Evolutionary conservation across 2,888 invertebrate species (phyloP), one percentile per base, ranked within the genome.

Genomic region (Eupithecia subumbrata): DNA sequence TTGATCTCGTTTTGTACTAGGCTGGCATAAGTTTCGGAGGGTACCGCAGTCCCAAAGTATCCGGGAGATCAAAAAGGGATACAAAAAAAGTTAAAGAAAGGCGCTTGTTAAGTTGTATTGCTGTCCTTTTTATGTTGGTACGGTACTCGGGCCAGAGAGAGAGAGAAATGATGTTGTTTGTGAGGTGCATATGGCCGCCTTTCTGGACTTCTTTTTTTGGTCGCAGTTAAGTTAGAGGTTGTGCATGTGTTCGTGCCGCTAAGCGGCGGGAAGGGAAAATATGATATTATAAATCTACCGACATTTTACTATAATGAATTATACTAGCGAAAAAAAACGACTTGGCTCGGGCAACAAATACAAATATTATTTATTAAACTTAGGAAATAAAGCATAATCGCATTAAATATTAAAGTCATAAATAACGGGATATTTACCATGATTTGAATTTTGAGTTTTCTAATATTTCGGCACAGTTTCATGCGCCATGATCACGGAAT

Each of bases 1-100:
- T 80, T 82, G 82, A 80, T 80, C 81, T 82, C 73, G 74, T 80
- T 83, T 79, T 64, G 69, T 74, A 81, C 71, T 64, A 80, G 76
- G 79, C 52, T 40, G 40, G 76, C 80, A 82, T 79, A 79, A 25
- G 56, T 66, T 77, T 73, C 37, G 22, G 76, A 75, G 71, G 74
- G 64, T 77, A 22, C 22, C 43, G 43, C 70, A 64, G 77, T 77
- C 74, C 78, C 68, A 70, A 74, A 71, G 76, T 74, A 76, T 45
- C 56, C 30, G 43, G 48, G 67, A 60, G 68, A 75, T 69, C 64
- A 71, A 74, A 79, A 74, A 64, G 48, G 63, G n/a, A 60, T 75
- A 30, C 30, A 74, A 77, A 78, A 76, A 77, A 77, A 64, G 73
- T 70, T 72, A 73, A 66, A 69, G 68, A 74, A 74, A 37, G 76